A percentile compares a stretch with the other conserved stretches of the same genome.
These are phyloP conservation scores for Julus scandinavius DNA, from an alignment of 2,888 invertebrate genomes.

Conservation along the genomic window DNA sequence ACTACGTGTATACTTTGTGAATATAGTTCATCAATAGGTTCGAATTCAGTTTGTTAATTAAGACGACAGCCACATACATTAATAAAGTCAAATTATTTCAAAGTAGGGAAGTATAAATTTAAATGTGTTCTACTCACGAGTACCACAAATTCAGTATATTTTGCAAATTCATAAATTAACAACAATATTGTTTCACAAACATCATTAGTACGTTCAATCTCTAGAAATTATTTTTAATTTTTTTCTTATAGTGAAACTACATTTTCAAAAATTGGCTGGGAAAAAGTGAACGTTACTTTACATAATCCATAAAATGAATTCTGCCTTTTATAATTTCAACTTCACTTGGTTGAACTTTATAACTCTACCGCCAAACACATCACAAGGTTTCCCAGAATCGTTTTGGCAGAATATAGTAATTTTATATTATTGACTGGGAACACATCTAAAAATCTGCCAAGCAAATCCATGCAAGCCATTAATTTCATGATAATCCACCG, in stretches of 20 bases:
- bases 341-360: neutral
- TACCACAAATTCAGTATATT: neutral
- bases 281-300: neutral
- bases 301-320: neutral
- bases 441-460: neutral
- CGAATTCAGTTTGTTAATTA: neutral
- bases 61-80: neutral
- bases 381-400: neutral
- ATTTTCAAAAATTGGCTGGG: neutral
- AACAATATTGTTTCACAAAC: neutral
- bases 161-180: neutral
- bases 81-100: neutral
- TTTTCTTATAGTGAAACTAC: neutral
- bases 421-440: neutral
- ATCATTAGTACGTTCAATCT: neutral
- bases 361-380: neutral
- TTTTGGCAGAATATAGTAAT: neutral
- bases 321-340: neutral
- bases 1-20: neutral
- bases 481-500: neutral
- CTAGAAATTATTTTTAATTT: neutral
- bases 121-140: neutral
- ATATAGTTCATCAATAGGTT: neutral
- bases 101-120: neutral
- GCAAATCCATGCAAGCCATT: slow-evolving; percentile 4